phyloP scores from a whole-genome alignment of 2,113 vertebrate species.

The Pelvicachromis taeniatus region DNA sequence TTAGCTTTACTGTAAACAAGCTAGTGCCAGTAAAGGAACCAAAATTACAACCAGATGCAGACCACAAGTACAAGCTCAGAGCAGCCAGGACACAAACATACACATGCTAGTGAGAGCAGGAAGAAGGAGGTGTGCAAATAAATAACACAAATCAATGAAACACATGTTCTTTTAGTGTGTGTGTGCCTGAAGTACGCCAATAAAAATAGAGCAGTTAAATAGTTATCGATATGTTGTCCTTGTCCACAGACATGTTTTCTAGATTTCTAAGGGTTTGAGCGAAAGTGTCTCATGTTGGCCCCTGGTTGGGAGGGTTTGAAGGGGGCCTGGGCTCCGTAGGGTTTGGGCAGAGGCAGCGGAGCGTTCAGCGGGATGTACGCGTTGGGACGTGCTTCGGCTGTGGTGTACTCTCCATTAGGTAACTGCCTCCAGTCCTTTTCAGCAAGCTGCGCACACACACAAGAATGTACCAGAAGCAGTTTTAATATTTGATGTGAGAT shows the following conservation, averaged over 20 bases:
- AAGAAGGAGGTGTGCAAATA: not conserved
- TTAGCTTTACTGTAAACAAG: constrained; percentile 34
- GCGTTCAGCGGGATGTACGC: constrained; percentile 74
- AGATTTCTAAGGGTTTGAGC: constrained; percentile 26
- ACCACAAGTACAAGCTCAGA: not conserved
- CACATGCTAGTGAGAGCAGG: not conserved
- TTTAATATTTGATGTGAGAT: constrained; percentile 32
- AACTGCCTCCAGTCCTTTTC: constrained; percentile 64
- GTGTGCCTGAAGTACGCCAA: not conserved
- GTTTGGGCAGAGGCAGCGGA: constrained; percentile 76
- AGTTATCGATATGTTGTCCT: not conserved
- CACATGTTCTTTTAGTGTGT: not conserved
- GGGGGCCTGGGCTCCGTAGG: constrained; percentile 78
- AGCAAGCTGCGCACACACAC: constrained; percentile 57
- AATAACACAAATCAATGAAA: not conserved
- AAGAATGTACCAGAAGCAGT: not conserved
- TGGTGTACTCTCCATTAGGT: constrained; percentile 65
- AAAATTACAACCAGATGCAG: constrained; percentile 47
- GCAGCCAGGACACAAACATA: not conserved
- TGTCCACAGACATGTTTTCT: not conserved
- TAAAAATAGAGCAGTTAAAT: not conserved
- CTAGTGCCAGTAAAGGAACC: constrained; percentile 12
- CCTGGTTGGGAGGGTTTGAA: constrained; percentile 79
- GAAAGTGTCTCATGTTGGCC: constrained; percentile 78
- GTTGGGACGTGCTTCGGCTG: constrained; percentile 76